Conservation (phyloP, 2,113 vertebrate species). For the Cariama cristata region DNA sequence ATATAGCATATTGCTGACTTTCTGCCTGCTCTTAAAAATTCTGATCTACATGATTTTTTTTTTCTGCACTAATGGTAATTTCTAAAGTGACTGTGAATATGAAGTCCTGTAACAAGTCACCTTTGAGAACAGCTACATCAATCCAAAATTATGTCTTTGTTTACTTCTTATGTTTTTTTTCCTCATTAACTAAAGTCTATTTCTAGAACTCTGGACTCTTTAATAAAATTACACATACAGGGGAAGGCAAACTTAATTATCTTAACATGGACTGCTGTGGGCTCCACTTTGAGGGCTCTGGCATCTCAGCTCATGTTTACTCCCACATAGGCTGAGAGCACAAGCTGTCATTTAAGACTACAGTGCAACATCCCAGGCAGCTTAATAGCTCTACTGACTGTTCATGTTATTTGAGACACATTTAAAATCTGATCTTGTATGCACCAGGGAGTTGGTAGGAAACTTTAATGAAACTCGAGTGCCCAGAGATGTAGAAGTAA, state of each 20-base stretch:
- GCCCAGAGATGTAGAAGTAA: background rate
- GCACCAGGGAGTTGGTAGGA: background rate
- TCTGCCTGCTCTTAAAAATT: background rate
- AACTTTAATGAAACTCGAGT: background rate
- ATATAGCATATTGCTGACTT: background rate
- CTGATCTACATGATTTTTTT: background rate
- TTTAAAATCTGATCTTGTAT: slow-evolving; percentile 3
- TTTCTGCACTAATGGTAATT: background rate
- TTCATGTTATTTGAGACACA: slow-evolving; percentile 14
- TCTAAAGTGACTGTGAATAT: background rate
- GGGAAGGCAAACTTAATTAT: background rate
- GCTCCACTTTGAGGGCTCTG: background rate
- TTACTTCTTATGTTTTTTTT: background rate
- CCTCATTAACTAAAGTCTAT: background rate
- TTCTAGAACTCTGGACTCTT: background rate
- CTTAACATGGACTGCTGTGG: background rate
- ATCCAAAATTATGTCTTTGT: background rate
- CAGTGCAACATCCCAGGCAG: background rate
- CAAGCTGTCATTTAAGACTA: background rate
- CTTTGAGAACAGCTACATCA: background rate
- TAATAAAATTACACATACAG: background rate
- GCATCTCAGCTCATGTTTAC: background rate
- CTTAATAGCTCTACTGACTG: background rate
- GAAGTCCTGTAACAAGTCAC: background rate
- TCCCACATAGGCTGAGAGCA: background rate